Conservation (phyloP, 2,888 invertebrate species). For the Hirtodrosophila cameraria region DNA sequence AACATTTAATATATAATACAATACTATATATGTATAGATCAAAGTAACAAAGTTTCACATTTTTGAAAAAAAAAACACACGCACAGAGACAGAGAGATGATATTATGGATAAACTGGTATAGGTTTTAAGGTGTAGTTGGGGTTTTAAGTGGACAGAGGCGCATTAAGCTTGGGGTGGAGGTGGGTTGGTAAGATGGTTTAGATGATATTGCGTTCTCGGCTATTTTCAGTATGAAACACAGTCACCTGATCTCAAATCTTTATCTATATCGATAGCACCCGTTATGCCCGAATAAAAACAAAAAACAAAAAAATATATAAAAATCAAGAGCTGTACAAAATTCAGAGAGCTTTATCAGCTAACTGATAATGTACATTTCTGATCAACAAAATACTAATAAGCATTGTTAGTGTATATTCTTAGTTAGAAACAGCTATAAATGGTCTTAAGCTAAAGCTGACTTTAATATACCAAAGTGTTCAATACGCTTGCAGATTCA, state of each 20-base stretch:
- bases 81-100: conserved; percentile 29
- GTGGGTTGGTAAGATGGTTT: too few relatives aligned
- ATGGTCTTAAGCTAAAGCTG: neutral
- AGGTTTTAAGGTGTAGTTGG: neutral
- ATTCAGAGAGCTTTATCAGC: conserved; percentile 31
- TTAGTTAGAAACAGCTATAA: neutral
- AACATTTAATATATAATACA: conserved; percentile 5
- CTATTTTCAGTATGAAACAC: neutral
- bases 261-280: neutral
- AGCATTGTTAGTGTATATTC: conserved; percentile 1
- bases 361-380: conserved; percentile 24
- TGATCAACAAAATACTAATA: conserved; percentile 26
- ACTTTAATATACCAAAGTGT: conserved; percentile 1
- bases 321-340: conserved; percentile 6
- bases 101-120: conserved; percentile 1
- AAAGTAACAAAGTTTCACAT: conserved; percentile 19
- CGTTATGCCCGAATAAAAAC: conserved; percentile 25
- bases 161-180: too few relatives aligned
- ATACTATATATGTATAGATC: conserved; percentile 6
- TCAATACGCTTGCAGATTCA: conserved; percentile 9
- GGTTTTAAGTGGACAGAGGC: neutral
- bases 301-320: neutral
- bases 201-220: too few relatives aligned
- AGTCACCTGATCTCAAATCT: conserved; percentile 27
- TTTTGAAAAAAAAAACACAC: conserved; percentile 18